Percentiles rank a stretch among this genome's conserved stretches.
Evolutionary conservation across 2,113 vertebrate genomes (phyloP).

Genomic region (Notarius quadriscutis): DNA sequence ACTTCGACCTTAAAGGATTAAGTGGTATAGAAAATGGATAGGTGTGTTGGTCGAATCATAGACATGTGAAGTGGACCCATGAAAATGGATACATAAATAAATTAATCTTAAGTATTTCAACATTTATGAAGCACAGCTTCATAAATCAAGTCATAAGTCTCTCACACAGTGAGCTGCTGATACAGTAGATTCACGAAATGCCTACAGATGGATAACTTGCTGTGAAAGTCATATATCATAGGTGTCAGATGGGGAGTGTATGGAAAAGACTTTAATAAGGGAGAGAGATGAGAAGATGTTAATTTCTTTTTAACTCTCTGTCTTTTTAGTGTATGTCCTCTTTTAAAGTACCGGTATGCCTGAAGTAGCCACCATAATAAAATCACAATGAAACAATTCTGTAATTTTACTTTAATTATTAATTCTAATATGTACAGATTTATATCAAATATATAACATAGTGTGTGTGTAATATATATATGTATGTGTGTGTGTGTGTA

Average conservation of each 20-base stretch:
- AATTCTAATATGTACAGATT: not conserved
- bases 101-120: not conserved
- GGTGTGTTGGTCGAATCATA: not conserved
- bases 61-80: not conserved
- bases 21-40: too few species aligned
- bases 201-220: not conserved
- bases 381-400: not conserved
- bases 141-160: conserved; percentile 4
- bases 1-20: too few species aligned
- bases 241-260: not conserved
- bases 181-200: not conserved
- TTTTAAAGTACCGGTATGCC: not conserved
- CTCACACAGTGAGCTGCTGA: not conserved
- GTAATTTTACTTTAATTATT: not conserved
- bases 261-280: not conserved
- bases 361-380: not conserved
- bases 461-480: too few species aligned
- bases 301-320: not conserved
- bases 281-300: not conserved
- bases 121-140: not conserved
- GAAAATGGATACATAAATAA: not conserved
- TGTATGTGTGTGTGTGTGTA: too few species aligned
- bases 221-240: not conserved
- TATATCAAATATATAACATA: not conserved
- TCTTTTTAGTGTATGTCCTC: not conserved